Evolutionary conservation across 2,888 invertebrate species (phyloP).

Genomic region (Drosophila algonquin): DNA sequence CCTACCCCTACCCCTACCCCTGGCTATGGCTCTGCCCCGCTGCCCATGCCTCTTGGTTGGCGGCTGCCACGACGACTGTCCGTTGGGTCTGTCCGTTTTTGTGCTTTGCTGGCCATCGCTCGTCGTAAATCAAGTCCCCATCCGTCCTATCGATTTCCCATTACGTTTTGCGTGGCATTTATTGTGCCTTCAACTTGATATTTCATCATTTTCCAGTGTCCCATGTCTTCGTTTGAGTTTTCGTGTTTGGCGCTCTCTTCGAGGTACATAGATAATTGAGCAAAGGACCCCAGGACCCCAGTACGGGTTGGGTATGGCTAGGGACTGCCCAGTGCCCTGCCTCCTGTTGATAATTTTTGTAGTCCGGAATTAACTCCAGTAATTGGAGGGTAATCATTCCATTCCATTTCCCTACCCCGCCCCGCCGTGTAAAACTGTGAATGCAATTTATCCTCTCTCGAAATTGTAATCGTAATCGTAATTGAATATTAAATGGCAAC

Average conservation of each 20-base stretch:
- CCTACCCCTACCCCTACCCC: neutral
- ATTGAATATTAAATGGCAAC: slow-evolving; percentile 1
- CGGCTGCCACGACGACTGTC: neutral
- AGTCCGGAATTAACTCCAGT: neutral
- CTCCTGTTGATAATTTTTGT: no score
- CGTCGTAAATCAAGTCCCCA: slow-evolving; percentile 29
- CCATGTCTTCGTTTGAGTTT: neutral
- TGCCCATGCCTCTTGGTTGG: neutral
- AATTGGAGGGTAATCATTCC: neutral
- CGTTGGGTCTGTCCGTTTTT: neutral
- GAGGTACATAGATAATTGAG: neutral
- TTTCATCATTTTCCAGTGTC: slow-evolving; percentile 20
- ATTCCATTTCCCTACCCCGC: no score
- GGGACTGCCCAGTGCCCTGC: neutral
- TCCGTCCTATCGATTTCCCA: slow-evolving; percentile 64
- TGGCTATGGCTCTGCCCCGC: neutral
- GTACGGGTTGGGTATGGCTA: neutral
- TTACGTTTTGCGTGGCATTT: slow-evolving; percentile 68
- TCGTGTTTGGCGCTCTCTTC: neutral
- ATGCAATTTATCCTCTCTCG: neutral
- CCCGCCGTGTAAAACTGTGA: neutral
- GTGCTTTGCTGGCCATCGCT: slow-evolving; percentile 14
- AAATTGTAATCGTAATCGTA: neutral
- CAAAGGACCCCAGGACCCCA: neutral
- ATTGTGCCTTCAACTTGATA: slow-evolving; percentile 31